These are phyloP conservation scores for Telmatochromis sp. DNA, from an alignment of 2,113 vertebrate genomes.

Conservation along the genomic window DNA sequence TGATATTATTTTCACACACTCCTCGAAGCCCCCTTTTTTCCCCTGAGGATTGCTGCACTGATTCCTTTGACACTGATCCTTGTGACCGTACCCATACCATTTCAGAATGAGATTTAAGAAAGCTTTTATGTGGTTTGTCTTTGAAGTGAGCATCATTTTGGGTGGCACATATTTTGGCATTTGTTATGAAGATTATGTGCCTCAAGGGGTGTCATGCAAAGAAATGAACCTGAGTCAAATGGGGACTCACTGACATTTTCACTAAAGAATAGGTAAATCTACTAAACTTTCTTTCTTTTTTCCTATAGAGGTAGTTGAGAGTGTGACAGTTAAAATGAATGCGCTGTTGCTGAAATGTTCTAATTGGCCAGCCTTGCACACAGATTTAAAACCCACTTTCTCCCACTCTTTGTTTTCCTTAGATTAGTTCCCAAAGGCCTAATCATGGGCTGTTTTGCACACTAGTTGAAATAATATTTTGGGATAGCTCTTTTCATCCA, in stretches of 20 bases:
- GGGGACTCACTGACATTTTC: neutral
- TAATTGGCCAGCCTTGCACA: neutral
- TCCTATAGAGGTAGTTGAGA: neutral
- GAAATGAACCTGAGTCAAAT: slow-evolving; percentile 1
- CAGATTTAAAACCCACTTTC: neutral
- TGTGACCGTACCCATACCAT: neutral
- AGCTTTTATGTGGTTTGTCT: slow-evolving; percentile 21
- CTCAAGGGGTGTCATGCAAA: neutral
- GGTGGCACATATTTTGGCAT: neutral
- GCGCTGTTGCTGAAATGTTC: neutral
- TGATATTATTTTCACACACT: neutral
- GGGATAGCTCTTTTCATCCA: neutral
- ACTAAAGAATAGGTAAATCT: neutral
- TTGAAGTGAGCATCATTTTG: slow-evolving; percentile 27
- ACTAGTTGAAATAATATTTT: neutral
- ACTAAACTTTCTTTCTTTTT: neutral
- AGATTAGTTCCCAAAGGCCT: neutral
- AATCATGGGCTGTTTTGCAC: neutral
- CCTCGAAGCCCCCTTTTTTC: neutral
- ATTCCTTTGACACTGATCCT: slow-evolving; percentile 5
- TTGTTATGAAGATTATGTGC: slow-evolving; percentile 23
- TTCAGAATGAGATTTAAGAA: neutral
- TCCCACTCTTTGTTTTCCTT: neutral
- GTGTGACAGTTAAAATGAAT: neutral
- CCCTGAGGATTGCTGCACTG: neutral